A percentile compares a stretch with the other conserved stretches of the same genome.
phyloP scores from a whole-genome alignment of 2,888 invertebrate species.

The Auanema sp. region DNA sequence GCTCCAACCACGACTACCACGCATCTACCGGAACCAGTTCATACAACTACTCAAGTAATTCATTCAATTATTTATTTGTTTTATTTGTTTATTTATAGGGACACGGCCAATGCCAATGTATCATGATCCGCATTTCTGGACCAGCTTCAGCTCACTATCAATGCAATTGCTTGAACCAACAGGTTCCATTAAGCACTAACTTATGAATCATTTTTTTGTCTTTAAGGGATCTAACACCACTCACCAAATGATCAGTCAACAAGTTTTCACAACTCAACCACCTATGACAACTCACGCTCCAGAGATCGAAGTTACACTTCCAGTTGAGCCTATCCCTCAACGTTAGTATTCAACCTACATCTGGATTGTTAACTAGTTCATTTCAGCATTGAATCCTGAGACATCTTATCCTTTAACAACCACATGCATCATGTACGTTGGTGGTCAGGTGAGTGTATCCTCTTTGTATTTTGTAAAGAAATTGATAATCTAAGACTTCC shows the following conservation, averaged over 20 bases:
- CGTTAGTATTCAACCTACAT: not conserved
- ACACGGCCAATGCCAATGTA: constrained; percentile 37
- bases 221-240: constrained; percentile 7
- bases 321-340: not conserved
- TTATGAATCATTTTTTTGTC: no score
- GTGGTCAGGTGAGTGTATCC: constrained; percentile 17
- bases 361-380: no score
- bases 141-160: constrained; percentile 52
- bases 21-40: constrained; percentile 23
- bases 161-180: constrained; percentile 37
- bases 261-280: constrained; percentile 6
- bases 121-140: constrained; percentile 49
- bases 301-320: not conserved
- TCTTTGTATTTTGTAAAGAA: not conserved
- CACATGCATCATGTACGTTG: constrained; percentile 44
- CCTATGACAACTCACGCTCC: constrained; percentile 1
- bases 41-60: constrained; percentile 28
- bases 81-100: constrained; percentile 7
- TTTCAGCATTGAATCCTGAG: not conserved
- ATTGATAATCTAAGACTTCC: not conserved
- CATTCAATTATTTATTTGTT: not conserved
- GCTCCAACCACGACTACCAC: constrained; percentile 30
- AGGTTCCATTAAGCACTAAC: constrained; percentile 1
- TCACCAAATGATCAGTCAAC: not conserved
- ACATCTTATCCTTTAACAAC: constrained; percentile 44